phyloP scores from a whole-genome alignment of 2,113 vertebrate species.

The Trichomycterus rosablanca region DNA sequence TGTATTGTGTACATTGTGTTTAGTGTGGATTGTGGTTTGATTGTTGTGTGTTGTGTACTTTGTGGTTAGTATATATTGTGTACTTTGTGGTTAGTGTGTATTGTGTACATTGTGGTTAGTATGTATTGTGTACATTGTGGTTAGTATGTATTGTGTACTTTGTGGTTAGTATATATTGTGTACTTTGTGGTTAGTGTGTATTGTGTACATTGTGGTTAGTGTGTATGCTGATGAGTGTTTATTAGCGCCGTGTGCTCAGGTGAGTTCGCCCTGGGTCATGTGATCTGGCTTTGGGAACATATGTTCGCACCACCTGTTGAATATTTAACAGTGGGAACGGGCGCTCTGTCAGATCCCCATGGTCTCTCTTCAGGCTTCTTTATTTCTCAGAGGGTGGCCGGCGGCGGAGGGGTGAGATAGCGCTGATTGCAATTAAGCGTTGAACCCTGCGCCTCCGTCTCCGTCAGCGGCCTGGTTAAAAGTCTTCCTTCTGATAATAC shows the following conservation, averaged over 20 bases:
- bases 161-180: too few relatives aligned
- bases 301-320: conserved; percentile 47
- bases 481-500: conserved; percentile 38
- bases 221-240: conserved; percentile 16
- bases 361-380: conserved; percentile 21
- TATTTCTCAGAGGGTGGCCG: conserved; percentile 22
- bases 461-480: conserved; percentile 43
- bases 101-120: too few relatives aligned
- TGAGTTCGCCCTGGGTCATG: conserved; percentile 23
- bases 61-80: too few relatives aligned
- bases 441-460: conserved; percentile 47
- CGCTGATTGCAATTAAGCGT: conserved; percentile 52
- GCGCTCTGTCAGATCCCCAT: conserved; percentile 21
- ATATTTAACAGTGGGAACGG: conserved; percentile 42
- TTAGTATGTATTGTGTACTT: too few relatives aligned
- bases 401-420: conserved; percentile 47
- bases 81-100: too few relatives aligned
- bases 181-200: too few relatives aligned
- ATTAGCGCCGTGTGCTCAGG: conserved; percentile 4
- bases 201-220: too few relatives aligned
- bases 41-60: too few relatives aligned
- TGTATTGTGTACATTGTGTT: too few relatives aligned
- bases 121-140: too few relatives aligned
- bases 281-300: conserved; percentile 29
- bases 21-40: too few relatives aligned